A percentile compares a stretch with the other conserved stretches of the same genome.
Evolutionary conservation across 2,113 vertebrate species (phyloP).

Genomic region (Falcunculus frontatus): DNA sequence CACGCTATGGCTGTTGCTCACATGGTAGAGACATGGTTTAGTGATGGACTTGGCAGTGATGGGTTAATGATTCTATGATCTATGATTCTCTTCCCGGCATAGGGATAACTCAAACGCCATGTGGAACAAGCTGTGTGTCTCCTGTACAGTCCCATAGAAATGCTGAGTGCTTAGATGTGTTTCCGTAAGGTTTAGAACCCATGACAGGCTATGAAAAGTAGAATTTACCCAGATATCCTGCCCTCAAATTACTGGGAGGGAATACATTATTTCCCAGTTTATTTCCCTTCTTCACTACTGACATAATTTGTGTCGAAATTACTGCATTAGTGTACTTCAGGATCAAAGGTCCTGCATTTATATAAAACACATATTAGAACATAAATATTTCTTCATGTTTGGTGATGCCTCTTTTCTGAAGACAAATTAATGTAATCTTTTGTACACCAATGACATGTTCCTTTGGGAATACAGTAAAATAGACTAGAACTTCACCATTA

Average conservation of each 20-base stretch:
- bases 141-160: background rate
- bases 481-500: background rate
- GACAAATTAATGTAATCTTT: background rate
- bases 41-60: background rate
- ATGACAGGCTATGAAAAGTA: background rate
- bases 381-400: background rate
- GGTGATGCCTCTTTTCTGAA: background rate
- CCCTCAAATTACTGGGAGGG: background rate
- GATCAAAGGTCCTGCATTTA: background rate
- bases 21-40: background rate
- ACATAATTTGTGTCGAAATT: background rate
- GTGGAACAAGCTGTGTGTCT: background rate
- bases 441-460: background rate
- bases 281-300: background rate
- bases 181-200: background rate
- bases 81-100: background rate
- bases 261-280: background rate
- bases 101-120: background rate
- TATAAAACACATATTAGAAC: background rate
- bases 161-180: background rate
- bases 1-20: background rate
- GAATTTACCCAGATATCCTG: background rate
- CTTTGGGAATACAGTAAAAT: background rate
- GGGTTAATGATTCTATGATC: background rate
- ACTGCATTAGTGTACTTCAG: background rate